These are phyloP conservation scores for Amia ocellicauda DNA, from an alignment of 2,113 vertebrate genomes.

Conservation along the genomic window DNA sequence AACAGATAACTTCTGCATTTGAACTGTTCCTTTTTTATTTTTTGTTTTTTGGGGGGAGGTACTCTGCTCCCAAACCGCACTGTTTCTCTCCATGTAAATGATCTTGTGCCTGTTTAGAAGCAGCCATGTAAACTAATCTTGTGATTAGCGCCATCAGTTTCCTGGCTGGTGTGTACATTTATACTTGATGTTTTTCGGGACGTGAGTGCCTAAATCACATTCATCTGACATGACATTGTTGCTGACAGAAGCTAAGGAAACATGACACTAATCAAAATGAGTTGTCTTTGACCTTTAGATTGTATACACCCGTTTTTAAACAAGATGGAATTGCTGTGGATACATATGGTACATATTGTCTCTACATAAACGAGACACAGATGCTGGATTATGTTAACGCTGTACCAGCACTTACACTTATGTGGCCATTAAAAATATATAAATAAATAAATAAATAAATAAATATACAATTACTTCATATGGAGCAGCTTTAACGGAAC, in stretches of 20 bases:
- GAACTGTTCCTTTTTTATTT: too few species aligned
- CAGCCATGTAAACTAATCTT: background rate
- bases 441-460: too few species aligned
- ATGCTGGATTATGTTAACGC: background rate
- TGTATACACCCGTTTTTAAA: background rate
- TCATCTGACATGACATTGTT: background rate
- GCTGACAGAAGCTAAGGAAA: slow-evolving; percentile 12
- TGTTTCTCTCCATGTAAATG: background rate
- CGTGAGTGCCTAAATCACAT: background rate
- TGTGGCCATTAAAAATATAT: too few species aligned
- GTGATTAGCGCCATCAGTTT: background rate
- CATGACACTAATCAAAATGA: slow-evolving; percentile 2
- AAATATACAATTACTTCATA: too few species aligned
- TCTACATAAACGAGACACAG: slow-evolving; percentile 1
- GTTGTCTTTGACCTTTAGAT: background rate
- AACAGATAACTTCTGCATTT: too few species aligned
- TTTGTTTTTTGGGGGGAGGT: too few species aligned
- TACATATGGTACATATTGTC: slow-evolving; percentile 4
- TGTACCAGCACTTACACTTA: too few species aligned
- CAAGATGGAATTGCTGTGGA: background rate
- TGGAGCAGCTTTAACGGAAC: too few species aligned
- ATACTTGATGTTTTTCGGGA: too few species aligned
- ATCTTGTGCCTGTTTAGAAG: background rate
- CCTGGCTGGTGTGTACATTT: background rate
- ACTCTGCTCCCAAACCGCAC: background rate